These are phyloP conservation scores for Mormyrus hasselquistii DNA, from an alignment of 2,797 vertebrate species.

Conservation along the genomic window DNA sequence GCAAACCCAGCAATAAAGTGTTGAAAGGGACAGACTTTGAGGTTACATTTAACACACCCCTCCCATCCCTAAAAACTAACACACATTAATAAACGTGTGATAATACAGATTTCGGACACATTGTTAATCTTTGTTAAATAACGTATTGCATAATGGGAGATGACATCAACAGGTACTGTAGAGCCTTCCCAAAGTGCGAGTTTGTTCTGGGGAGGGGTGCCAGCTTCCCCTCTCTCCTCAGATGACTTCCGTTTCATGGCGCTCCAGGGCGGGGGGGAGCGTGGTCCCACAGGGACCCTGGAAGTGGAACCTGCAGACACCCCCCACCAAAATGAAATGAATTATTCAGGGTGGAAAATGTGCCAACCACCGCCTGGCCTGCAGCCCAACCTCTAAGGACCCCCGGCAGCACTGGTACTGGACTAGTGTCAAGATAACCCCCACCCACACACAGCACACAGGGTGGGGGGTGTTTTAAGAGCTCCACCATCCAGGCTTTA, in stretches of 20 bases:
- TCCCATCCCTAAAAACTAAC: background rate
- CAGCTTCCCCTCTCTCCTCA: constrained; percentile 28
- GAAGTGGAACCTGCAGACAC: constrained; percentile 79
- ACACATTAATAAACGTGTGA: background rate
- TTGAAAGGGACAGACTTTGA: background rate
- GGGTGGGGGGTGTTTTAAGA: background rate
- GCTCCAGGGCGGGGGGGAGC: constrained; percentile 75
- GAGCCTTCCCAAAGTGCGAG: background rate
- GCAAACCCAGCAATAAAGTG: background rate
- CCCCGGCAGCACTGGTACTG: background rate
- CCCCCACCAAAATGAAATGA: background rate
- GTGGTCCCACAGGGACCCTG: constrained; percentile 82
- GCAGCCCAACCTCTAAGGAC: background rate
- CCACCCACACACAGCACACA: background rate
- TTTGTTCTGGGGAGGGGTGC: background rate
- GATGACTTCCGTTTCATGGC: constrained; percentile 68
- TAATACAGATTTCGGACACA: background rate
- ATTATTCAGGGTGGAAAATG: background rate
- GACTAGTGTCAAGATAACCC: background rate
- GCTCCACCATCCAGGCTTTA: background rate
- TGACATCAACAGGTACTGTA: background rate
- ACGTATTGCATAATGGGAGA: background rate
- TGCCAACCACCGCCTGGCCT: background rate
- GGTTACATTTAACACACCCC: background rate
- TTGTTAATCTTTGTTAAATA: background rate